Base-by-base conservation (phyloP, 2,113 vertebrate species). In the Istiophorus platypterus region DNA sequence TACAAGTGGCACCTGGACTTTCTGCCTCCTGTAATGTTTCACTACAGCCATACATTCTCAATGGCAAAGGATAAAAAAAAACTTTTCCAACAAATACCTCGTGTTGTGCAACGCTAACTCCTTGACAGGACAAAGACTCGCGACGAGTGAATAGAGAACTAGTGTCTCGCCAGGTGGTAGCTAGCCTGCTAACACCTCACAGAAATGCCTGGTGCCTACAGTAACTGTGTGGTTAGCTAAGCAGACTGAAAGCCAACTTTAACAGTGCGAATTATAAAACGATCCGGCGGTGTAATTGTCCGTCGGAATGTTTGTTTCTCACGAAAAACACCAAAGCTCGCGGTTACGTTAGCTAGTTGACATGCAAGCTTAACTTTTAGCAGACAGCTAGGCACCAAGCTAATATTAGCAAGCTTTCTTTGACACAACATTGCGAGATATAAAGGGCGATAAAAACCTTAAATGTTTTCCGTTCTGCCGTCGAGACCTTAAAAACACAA, bases 81-180 rank as follows among this genome's bases (percentile, higher is more conserved):
- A 64, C 29, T 72, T 67, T 72, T 18, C 34, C 34, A 74, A 51
- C 39, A 68, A 51, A 76, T 4, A 75, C 59, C 67, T 81, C 86
- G 87, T 81, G 79, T 69, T 84, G 76, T 47, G 67, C 54, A 72
- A 79, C 26, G 78, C 76, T 18, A 41, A 74, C 68, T 78, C 58
- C 18, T 41, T 90, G 85, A 87, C 89, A 88, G 85, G 91, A 95
- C 93, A 92, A 94, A 94, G 93, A 86, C 78, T 83, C 51, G 45
- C 74, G 57, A 29, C 67, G 77, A 81, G 65, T 80, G 86, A 66
- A 82, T 18, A 81, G 72, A 80, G 78, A 92, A 87, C 80, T 78
- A 91, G 69, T 62, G 76, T 87, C 88, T 87, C 73, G 61, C 87
- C 85, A 89, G 90, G 87, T 88, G 90, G 89, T 87, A 82, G 92